Evolutionary conservation across 2,113 vertebrate species (phyloP), one percentile per base, ranked within the genome.

Genomic region (Daubentonia madagascariensis): DNA sequence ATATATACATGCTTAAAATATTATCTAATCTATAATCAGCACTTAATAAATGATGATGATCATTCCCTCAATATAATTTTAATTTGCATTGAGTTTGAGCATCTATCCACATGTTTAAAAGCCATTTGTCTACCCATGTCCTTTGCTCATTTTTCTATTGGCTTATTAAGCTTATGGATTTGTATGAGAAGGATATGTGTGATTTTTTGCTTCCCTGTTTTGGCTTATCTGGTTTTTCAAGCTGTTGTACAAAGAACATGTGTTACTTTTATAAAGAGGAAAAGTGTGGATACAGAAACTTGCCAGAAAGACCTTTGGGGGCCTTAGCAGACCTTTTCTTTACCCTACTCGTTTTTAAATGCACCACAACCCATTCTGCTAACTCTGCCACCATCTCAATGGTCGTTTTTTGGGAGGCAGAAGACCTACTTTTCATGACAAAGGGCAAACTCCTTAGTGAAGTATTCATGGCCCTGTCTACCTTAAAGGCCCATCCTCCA

Each of bases 241-340:
- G 70, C 23, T 40, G 52, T 25, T 86, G 6, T 54, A 85, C 80
- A 96, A 85, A 70, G 3, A 80, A 43, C 83, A 78, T 45, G 12
- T 76, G 5, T 54, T 81, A 43, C 45, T 91, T 96, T 91, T 96
- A 81, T 52, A 92, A 86, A 86, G 25, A 94, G 48, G 70, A 90
- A 37, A 37, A 76, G 9, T 30, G 0, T 75, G 37, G 59, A 61
- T n/a, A 59, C 10, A 57, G 37, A 67, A 40, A 23, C 63, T 83
- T 87, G 22, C 40, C 75, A 23, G 16, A 81, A 94, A 75, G 17
- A 91, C 1, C 57, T 83, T 73, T 50, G 72, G 57, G 23, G 25
- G 14, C 18, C 45, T 84, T 89, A 54, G 20, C 32, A 78, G n/a
- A 72, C 20, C 35, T 65, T 65, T 78, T 45, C 20, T 84, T 88